Percentiles rank a stretch among this genome's conserved stretches.
These are phyloP conservation scores for Mongoloraphidia duomilia DNA, from an alignment of 2,888 invertebrate genomes.

Conservation along the genomic window DNA sequence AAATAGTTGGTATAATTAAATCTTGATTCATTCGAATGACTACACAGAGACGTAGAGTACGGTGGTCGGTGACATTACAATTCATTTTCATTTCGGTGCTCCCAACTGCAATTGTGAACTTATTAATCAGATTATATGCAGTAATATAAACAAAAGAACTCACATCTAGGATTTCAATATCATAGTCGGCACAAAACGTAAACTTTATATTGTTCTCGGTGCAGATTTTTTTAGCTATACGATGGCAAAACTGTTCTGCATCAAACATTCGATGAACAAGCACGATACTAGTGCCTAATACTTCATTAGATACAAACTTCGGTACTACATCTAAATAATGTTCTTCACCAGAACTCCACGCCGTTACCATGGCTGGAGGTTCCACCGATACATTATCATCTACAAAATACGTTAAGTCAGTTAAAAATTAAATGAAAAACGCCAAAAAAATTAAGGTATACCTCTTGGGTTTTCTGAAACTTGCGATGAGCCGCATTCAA, in stretches of 20 bases:
- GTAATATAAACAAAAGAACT: conserved; percentile 12
- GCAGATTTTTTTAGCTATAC: conserved; percentile 28
- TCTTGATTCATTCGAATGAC: no score
- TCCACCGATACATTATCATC: conserved; percentile 31
- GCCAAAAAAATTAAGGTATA: conserved; percentile 11
- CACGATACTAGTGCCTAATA: conserved; percentile 28
- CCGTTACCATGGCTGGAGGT: conserved; percentile 28
- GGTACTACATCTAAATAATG: conserved; percentile 29
- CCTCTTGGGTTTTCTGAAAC: conserved; percentile 31
- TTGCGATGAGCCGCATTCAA: conserved; percentile 27
- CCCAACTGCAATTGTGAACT: no score
- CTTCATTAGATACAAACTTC: conserved; percentile 26
- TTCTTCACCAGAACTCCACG: conserved; percentile 21
- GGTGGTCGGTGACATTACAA: no score
- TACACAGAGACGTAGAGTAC: no score
- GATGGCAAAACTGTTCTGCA: conserved; percentile 31
- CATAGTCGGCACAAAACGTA: conserved; percentile 30
- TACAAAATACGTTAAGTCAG: conserved; percentile 14
- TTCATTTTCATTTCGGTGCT: no score
- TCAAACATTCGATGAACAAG: conserved; percentile 30
- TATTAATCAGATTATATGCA: background rate
- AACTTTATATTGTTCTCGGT: conserved; percentile 27
- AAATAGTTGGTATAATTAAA: no score
- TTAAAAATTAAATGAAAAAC: background rate
- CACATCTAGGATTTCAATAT: conserved; percentile 30